Percentiles rank a stretch among this genome's conserved stretches.
These are phyloP conservation scores for Pseudochirops corinnae DNA, from an alignment of 2,797 vertebrate species.

Conservation along the genomic window DNA sequence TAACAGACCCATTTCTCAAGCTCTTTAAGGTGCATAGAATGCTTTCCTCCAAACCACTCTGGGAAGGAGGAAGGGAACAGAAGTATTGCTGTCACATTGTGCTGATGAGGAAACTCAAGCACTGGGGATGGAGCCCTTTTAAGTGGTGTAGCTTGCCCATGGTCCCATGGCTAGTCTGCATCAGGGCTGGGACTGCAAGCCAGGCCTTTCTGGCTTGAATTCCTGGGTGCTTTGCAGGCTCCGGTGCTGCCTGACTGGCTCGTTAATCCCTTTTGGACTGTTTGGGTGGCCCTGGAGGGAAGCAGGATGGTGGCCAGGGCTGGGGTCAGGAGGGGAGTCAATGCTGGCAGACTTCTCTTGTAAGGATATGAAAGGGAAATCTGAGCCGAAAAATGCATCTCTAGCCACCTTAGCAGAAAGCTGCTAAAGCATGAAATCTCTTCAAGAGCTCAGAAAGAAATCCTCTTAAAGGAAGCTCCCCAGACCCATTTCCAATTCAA, in stretches of 20 bases:
- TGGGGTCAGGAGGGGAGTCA: slow-evolving; percentile 63
- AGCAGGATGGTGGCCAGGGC: background rate
- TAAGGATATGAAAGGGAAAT: slow-evolving; percentile 68
- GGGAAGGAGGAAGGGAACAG: background rate
- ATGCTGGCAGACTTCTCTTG: slow-evolving; percentile 60
- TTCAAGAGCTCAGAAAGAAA: background rate
- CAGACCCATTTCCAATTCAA: background rate
- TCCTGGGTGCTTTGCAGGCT: background rate
- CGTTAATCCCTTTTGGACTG: background rate
- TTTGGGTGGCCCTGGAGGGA: background rate
- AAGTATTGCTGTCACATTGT: background rate
- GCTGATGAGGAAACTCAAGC: background rate
- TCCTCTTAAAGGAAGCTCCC: background rate
- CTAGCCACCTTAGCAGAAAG: slow-evolving; percentile 14
- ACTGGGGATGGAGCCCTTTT: background rate
- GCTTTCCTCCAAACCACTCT: background rate
- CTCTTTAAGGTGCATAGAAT: background rate
- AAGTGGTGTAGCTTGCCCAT: background rate
- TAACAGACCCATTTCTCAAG: background rate
- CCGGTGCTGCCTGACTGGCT: background rate
- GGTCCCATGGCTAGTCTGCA: background rate
- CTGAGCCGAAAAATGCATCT: slow-evolving; percentile 55
- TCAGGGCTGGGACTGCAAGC: background rate
- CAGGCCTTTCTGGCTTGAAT: background rate
- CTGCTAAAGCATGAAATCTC: background rate